Percentiles rank a stretch among this genome's conserved stretches.
phyloP scores from a whole-genome alignment of 2,888 invertebrate species.

The Parnassius apollo region DNA sequence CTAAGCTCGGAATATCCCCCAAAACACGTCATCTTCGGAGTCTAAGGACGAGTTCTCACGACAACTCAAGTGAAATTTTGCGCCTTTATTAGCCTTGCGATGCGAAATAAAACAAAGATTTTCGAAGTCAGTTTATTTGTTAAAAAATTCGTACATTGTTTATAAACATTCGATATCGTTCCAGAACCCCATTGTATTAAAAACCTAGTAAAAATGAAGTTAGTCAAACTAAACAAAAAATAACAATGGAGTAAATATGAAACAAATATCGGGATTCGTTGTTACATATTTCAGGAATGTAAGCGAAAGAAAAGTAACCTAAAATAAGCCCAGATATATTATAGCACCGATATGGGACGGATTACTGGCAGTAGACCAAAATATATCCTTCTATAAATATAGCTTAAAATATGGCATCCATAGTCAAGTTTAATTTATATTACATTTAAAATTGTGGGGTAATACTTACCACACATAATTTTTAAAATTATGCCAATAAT shows the following conservation, averaged over 20 bases:
- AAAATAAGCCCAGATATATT: conserved; percentile 35
- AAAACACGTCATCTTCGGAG: too few species aligned
- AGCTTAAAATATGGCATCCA: conserved; percentile 74
- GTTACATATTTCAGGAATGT: conserved; percentile 46
- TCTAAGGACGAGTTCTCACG: too few species aligned
- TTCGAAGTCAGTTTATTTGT: conserved; percentile 76
- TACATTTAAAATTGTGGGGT: too few species aligned
- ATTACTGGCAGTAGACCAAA: conserved; percentile 47
- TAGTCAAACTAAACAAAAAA: conserved; percentile 38
- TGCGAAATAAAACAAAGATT: conserved; percentile 44
- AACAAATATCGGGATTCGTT: conserved; percentile 74
- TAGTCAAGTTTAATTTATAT: conserved; percentile 30
- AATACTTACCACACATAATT: too few species aligned
- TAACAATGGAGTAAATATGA: conserved; percentile 76
- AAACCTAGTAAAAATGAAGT: conserved; percentile 48
- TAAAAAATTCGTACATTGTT: conserved; percentile 67
- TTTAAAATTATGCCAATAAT: too few species aligned
- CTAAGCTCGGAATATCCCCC: too few species aligned
- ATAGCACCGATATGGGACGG: conserved; percentile 73
- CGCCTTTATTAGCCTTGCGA: neutral
- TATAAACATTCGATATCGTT: conserved; percentile 65
- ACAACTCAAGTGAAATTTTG: too few species aligned
- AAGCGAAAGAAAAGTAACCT: conserved; percentile 34
- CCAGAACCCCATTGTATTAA: conserved; percentile 77
- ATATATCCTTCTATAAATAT: conserved; percentile 36